Conservation (phyloP, 2,113 vertebrate genomes). For the Meriones unguiculatus region DNA sequence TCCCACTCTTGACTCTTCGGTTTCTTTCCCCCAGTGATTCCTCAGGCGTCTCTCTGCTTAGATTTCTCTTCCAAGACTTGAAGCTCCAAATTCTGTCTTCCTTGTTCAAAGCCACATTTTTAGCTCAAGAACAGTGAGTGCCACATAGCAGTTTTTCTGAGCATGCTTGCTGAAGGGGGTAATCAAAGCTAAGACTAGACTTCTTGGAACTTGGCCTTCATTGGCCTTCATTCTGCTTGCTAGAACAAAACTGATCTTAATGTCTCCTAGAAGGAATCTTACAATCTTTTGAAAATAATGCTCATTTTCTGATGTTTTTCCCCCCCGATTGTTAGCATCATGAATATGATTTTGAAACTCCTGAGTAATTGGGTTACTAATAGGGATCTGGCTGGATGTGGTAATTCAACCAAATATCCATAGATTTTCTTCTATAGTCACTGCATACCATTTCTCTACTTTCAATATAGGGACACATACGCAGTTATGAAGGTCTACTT, state of each 20-base stretch:
- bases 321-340: neutral
- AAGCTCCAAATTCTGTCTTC: neutral
- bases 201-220: neutral
- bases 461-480: neutral
- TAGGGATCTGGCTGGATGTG: neutral
- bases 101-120: constrained; percentile 16
- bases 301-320: neutral
- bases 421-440: neutral
- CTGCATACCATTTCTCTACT: neutral
- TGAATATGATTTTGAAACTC: constrained; percentile 6
- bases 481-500: neutral
- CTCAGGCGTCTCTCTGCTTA: constrained; percentile 8
- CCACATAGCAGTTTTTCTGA: neutral
- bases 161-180: neutral
- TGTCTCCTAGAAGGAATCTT: neutral
- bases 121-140: neutral
- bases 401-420: neutral
- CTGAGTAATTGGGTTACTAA: neutral
- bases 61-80: constrained; percentile 32
- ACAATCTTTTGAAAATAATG: neutral
- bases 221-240: neutral
- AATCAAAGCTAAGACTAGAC: neutral
- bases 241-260: neutral
- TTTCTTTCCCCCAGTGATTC: constrained; percentile 2
- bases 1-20: neutral